A percentile compares a stretch with the other conserved stretches of the same genome.
These are phyloP conservation scores for Adelges cooleyi DNA, from an alignment of 1,140 invertebrate genomes.

Conservation along the genomic window DNA sequence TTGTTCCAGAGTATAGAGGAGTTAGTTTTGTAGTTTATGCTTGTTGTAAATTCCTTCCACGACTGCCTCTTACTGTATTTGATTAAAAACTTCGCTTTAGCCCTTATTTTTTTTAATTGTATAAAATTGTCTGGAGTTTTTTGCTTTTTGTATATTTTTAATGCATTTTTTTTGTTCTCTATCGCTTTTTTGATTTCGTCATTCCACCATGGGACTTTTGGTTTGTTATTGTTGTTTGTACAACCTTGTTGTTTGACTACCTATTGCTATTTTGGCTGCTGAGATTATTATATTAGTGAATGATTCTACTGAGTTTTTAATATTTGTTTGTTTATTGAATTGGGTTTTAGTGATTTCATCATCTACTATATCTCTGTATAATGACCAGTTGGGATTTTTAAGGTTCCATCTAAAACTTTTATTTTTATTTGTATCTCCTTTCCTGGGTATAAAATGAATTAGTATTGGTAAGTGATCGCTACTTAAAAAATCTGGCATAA, in stretches of 20 bases:
- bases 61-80: neutral
- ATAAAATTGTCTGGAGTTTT: neutral
- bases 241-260: neutral
- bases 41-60: neutral
- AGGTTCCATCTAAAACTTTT: neutral
- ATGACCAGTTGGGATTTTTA: neutral
- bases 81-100: slow-evolving; percentile 9
- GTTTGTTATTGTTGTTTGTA: neutral
- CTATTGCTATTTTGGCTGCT: neutral
- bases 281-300: neutral
- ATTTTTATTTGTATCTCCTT: neutral
- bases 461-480: neutral
- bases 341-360: neutral
- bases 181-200: neutral
- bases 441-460: neutral
- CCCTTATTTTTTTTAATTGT: neutral
- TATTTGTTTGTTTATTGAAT: neutral
- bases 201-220: neutral
- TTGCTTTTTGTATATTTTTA: neutral
- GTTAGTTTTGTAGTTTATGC: neutral
- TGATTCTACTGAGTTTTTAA: neutral
- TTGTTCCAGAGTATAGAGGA: neutral
- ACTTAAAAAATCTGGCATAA: neutral
- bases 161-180: neutral
- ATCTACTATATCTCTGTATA: neutral